Base-by-base conservation (phyloP, 2,888 invertebrate species). In the Eupithecia abbreviata region DNA sequence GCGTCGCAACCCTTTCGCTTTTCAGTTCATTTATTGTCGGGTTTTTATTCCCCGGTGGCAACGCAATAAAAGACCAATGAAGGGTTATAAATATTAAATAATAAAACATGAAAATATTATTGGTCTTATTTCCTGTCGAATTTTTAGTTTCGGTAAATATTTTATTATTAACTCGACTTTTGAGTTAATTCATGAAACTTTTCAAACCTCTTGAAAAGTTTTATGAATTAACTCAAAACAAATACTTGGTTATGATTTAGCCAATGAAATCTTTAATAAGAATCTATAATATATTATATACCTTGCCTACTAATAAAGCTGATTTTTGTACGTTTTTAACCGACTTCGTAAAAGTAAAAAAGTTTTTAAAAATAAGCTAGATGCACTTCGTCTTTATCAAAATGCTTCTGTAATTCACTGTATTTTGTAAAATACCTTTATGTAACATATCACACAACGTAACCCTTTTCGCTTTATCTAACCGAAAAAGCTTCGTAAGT, bases 21-120 rank as follows among this genome's bases (percentile, higher is more conserved):
- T 88, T 86, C 91, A 89, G 90, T 91, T 92, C 92, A 92, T 92
- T 92, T 92, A 92, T 89, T 90, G 84, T 84, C 83, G 85, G 87
- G 91, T 91, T 93, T 93, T 91, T 86, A 88, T 90, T 90, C 88
- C 87, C 87, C 86, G 80, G 82, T 84, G 84, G 83, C 86, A 90
- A 91, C 83, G 87, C 86, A 90, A 90, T 91, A 89, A 90, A 89
- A 89, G 84, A 87, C 86, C 89, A 88, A 89, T 89, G 84, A 84
- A 86, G 18, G 86, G 85, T 85, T 79, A 73, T 82, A 72, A 42
- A 67, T 69, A 80, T 76, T 69, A 51, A 74, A 72, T 45, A 18
- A 45, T n/a, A 71, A 77, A 18, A 12, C 15, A 6, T 45, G 12
- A 30, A 58, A 69, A 49, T 68, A 18, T 15, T 42, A 42, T 62